phyloP scores from a whole-genome alignment of 1,140 invertebrate genomes.

The Nymphalis io region DNA sequence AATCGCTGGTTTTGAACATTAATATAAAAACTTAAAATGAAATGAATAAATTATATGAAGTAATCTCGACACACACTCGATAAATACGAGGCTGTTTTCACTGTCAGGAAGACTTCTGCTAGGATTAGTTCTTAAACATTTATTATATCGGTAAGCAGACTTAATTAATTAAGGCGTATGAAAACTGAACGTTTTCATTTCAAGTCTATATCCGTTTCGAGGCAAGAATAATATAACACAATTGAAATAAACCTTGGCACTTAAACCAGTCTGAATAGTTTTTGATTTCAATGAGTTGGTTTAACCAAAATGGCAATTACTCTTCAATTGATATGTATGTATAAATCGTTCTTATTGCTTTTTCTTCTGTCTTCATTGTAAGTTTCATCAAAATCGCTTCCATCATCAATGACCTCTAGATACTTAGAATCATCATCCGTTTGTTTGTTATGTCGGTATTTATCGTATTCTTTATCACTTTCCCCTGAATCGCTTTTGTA shows the following conservation, averaged over 20 bases:
- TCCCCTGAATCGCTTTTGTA: constrained; percentile 57
- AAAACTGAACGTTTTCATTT: background rate
- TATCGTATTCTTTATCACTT: constrained; percentile 42
- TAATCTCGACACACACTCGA: no score
- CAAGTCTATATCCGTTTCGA: background rate
- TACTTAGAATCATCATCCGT: constrained; percentile 67
- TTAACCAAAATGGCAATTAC: background rate
- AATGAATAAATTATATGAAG: no score
- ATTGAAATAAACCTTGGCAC: background rate
- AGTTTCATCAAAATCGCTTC: constrained; percentile 59
- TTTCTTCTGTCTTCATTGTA: constrained; percentile 15
- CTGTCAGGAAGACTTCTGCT: background rate
- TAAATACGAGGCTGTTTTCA: no score
- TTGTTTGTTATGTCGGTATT: constrained; percentile 52
- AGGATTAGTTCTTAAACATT: background rate
- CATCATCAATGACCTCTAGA: constrained; percentile 75
- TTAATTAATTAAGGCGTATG: background rate
- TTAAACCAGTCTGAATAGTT: background rate
- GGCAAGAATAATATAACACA: background rate
- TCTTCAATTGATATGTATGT: constrained; percentile 40
- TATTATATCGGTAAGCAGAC: background rate
- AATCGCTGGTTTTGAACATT: no score
- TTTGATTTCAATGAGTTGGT: background rate
- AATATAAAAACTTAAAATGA: no score
- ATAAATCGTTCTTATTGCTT: constrained; percentile 33